Base-by-base conservation (phyloP, 2,888 invertebrate species). In the Nomada ferruginata region DNA sequence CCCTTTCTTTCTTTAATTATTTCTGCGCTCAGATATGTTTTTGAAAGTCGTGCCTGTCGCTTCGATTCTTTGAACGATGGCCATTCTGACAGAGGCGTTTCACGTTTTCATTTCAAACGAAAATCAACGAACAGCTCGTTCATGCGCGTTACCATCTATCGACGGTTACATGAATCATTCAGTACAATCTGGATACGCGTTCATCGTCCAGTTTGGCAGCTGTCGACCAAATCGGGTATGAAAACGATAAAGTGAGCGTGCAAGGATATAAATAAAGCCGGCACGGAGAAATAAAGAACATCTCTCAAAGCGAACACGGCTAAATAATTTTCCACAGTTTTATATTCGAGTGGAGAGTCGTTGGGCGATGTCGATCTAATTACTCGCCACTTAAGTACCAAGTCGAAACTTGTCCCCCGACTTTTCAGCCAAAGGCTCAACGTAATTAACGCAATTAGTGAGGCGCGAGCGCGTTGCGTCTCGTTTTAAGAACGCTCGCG, bases 101-200 rank as follows among this genome's bases (percentile, higher is more conserved):
- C 29, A 50, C 47, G 26, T 18, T 52, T 52, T 42, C n/a, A n/a
- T 53, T 15, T 76, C 61, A 11, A 36, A 61, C 60, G 60, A 60
- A 53, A 26, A 55, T 71, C 23, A 73, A 65, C 47, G 55, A 13
- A 5, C 11, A 29, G 55, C 61, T 47, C 42, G 73, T 65, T 72
- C 57, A 57, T 68, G 63, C 72, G 59, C 29, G 57, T 76, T 71
- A 59, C 61, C 85, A 76, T 82, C 74, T 72, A 80, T 86, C 66
- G 84, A 84, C 85, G 71, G 78, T 73, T 23, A 60, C 71, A 55
- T 75, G 83, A 66, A 79, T 78, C 81, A 86, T 85, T 81, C 85
- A 74, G 64, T 69, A 76, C 73, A 74, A 86, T 84, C 64, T 72
- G 76, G 84, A 84, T 84, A 42, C 44, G 18, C 73, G 77, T 65